Base-by-base conservation (phyloP, 2,797 vertebrate species). In the Sebastes iracundus region DNA sequence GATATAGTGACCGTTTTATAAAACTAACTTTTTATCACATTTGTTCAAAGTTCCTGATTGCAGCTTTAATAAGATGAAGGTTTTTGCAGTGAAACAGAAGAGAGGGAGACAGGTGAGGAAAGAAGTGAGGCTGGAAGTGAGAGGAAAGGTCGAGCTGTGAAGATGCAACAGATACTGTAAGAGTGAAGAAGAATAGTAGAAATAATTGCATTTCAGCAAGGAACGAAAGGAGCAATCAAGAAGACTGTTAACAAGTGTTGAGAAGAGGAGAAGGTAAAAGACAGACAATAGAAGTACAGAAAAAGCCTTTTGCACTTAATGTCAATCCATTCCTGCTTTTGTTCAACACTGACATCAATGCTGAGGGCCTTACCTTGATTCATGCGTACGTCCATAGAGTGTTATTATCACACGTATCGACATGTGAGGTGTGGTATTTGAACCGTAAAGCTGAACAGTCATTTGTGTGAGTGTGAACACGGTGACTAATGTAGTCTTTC, bases 401-500 rank as follows among this genome's bases (percentile, higher is more conserved):
- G 23, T 25, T 64, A 73, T 72, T 46, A 49, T 49, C 72, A 28
- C 77, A 49, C 52, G 27, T 30, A 70, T 87, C 16, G 58, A 61
- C 75, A 66, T 53, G 65, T 30, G 79, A 79, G 79, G n/a, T 7
- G 18, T 5, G 23, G 42, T 38, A 16, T 56, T 75, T 22, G 72
- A 28, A 11, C 14, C 1, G 18, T 52, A 18, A 53, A 59, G 52
- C 61, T 66, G 61, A 28, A 22, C 13, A 5, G 28, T 68, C 16
- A 49, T 18, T 7, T 28, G 61, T 27, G 76, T 27, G 25, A 23
- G 78, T 70, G 71, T 53, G 74, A 84, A 71, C 52, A 30, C 59
- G 22, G 16, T 87, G 82, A 84, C 77, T 87, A 72, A 81, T 83
- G 61, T 67, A 46, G 14, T 30, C 49, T 72, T 55, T 73, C 52